phyloP scores from a whole-genome alignment of 2,797 vertebrate genomes.

The Decapterus maruadsi region DNA sequence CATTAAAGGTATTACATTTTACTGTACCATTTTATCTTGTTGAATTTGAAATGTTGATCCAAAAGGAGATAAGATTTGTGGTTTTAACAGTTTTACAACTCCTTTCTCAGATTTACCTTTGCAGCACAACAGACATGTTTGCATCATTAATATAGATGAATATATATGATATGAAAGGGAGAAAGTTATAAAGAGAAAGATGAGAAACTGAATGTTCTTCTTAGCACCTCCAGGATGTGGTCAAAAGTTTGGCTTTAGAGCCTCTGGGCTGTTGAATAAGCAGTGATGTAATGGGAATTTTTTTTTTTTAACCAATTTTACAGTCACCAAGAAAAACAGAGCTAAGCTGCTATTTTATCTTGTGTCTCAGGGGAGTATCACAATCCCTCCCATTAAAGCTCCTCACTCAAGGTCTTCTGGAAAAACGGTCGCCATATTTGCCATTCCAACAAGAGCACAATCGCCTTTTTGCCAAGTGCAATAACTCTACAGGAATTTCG shows the following conservation, averaged over 20 bases:
- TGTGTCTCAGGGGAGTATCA: slow-evolving; percentile 33
- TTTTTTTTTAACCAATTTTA: slow-evolving; percentile 9
- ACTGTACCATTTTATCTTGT: too few species aligned
- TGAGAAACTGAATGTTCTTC: slow-evolving; percentile 20
- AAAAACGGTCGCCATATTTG: slow-evolving; percentile 16
- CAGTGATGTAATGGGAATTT: slow-evolving; percentile 50
- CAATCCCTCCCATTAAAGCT: slow-evolving; percentile 33
- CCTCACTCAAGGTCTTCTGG: slow-evolving; percentile 28
- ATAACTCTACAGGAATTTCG: background rate
- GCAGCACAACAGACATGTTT: too few species aligned
- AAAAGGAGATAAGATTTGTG: too few species aligned
- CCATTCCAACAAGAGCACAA: slow-evolving; percentile 5
- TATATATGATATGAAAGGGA: too few species aligned
- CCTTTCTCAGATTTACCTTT: too few species aligned
- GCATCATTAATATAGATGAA: too few species aligned
- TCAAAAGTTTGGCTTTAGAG: slow-evolving; percentile 33
- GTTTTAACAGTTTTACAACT: too few species aligned
- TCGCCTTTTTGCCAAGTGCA: slow-evolving; percentile 19
- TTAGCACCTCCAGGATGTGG: slow-evolving; percentile 16
- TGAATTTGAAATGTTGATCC: too few species aligned
- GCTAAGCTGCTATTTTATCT: slow-evolving; percentile 32
- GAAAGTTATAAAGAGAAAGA: background rate
- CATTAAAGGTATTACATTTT: too few species aligned
- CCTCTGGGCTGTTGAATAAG: slow-evolving; percentile 20
- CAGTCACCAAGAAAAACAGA: slow-evolving; percentile 45